A percentile compares a stretch with the other conserved stretches of the same genome.
Evolutionary conservation across 2,113 vertebrate species (phyloP).

Genomic region (Alouatta palliata): DNA sequence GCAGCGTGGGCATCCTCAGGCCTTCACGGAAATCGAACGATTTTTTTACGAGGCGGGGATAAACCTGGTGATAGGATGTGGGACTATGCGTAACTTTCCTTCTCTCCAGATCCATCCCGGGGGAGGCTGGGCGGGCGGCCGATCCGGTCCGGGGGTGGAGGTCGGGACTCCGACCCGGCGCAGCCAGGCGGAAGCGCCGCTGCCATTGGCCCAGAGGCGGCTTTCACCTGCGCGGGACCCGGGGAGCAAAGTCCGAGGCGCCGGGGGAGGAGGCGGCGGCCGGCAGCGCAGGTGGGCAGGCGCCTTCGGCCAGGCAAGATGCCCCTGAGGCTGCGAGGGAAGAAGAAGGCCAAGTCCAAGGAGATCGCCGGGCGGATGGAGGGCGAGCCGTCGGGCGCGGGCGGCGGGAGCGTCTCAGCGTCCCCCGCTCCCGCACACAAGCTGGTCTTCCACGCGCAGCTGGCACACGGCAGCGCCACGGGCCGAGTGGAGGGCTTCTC

Average conservation of each 20-base stretch:
- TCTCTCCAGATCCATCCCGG: not conserved
- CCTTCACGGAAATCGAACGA: not conserved
- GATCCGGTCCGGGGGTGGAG: not conserved
- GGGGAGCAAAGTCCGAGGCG: slow-evolving; percentile 57
- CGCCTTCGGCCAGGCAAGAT: slow-evolving; percentile 80
- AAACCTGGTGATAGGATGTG: not conserved
- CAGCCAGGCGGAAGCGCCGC: not conserved
- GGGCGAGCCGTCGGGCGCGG: slow-evolving; percentile 80
- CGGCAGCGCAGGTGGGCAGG: not conserved
- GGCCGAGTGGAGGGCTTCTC: slow-evolving; percentile 92
- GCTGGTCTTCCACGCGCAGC: slow-evolving; percentile 93
- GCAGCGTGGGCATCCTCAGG: not conserved
- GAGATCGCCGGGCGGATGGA: slow-evolving; percentile 88
- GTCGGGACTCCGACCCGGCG: not conserved
- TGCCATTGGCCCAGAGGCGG: slow-evolving; percentile 41
- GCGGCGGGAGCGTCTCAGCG: slow-evolving; percentile 78
- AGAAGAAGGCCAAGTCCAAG: slow-evolving; percentile 86
- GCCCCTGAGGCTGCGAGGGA: slow-evolving; percentile 88
- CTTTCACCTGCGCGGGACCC: slow-evolving; percentile 35
- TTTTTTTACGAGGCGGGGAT: not conserved
- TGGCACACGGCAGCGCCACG: slow-evolving; percentile 94
- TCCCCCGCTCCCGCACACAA: slow-evolving; percentile 82
- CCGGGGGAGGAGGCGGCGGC: not conserved
- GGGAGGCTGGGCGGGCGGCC: not conserved
- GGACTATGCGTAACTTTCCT: not conserved